These are phyloP conservation scores for Ceratina australensis DNA, from an alignment of 1,140 invertebrate genomes.

Conservation along the genomic window DNA sequence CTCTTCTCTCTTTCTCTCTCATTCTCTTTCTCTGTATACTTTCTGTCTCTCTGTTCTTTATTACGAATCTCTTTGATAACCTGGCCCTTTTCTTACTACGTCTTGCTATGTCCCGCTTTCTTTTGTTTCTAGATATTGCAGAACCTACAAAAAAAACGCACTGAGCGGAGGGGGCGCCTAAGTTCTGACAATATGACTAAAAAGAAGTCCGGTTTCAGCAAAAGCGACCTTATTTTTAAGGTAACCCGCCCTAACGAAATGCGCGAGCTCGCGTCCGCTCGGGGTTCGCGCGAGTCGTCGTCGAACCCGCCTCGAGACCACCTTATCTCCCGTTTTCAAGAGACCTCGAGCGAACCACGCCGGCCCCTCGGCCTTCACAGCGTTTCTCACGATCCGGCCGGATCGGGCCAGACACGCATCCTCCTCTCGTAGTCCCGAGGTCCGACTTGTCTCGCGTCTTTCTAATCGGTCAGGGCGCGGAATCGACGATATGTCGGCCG, in stretches of 20 bases:
- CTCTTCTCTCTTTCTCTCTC: constrained; percentile 57
- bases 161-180: constrained; percentile 94
- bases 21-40: constrained; percentile 53
- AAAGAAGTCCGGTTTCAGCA: constrained; percentile 93
- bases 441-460: no score
- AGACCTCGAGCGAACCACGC: constrained; percentile 64
- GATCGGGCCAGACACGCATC: no score
- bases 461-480: no score
- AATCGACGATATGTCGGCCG: no score
- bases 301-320: constrained; percentile 60
- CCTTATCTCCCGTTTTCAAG: constrained; percentile 56
- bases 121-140: constrained; percentile 97
- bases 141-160: constrained; percentile 98
- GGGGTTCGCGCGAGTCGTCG: constrained; percentile 56
- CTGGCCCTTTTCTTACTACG: constrained; percentile 78
- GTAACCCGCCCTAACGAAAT: constrained; percentile 85
- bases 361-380: no score
- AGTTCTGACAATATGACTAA: constrained; percentile 92
- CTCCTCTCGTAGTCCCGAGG: no score
- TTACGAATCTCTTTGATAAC: constrained; percentile 67
- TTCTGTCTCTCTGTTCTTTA: constrained; percentile 48
- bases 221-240: constrained; percentile 98
- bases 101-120: constrained; percentile 84
- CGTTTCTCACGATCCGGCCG: no score
- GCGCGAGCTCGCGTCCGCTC: constrained; percentile 74